These are phyloP conservation scores for Procavia capensis DNA, from an alignment of 2,113 vertebrate genomes.

Conservation along the genomic window DNA sequence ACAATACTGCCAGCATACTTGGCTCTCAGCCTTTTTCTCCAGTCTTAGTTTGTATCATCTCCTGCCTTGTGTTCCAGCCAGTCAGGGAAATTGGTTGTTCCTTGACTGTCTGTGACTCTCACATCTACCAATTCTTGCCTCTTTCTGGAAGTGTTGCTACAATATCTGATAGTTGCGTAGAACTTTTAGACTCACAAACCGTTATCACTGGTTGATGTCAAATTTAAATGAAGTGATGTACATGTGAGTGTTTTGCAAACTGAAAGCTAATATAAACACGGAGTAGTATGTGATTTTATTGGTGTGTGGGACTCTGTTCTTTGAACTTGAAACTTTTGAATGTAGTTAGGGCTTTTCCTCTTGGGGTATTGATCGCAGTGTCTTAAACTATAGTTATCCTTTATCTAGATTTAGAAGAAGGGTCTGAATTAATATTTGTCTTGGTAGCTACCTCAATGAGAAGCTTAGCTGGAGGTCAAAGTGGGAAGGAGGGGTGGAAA, in stretches of 20 bases:
- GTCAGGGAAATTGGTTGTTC: background rate
- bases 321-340: background rate
- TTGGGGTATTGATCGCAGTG: background rate
- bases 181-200: background rate
- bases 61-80: background rate
- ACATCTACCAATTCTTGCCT: background rate
- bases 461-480: slow-evolving; percentile 22
- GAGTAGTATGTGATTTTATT: background rate
- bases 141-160: background rate
- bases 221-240: background rate
- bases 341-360: background rate
- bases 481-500: background rate
- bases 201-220: background rate
- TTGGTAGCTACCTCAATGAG: background rate
- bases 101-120: background rate
- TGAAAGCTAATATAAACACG: background rate
- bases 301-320: background rate
- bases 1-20: fast-evolving
- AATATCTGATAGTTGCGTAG: background rate
- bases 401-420: background rate
- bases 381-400: background rate
- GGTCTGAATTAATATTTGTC: background rate
- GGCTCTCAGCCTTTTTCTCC: background rate
- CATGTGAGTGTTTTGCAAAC: background rate
- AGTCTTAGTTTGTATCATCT: background rate